These are phyloP conservation scores for Temnothorax nylanderi DNA, from an alignment of 1,140 invertebrate genomes.

Conservation along the genomic window DNA sequence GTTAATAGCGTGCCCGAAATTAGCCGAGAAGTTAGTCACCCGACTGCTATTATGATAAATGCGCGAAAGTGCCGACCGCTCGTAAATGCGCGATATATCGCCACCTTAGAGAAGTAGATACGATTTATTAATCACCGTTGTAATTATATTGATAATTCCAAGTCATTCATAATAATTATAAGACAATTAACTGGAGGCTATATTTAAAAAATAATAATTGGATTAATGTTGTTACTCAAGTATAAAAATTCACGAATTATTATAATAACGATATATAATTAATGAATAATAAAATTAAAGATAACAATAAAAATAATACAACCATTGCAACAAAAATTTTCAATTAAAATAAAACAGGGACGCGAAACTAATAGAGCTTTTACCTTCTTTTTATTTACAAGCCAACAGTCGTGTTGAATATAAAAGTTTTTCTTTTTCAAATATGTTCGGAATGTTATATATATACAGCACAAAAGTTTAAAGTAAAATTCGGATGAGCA, in stretches of 20 bases:
- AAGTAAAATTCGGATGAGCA: not conserved
- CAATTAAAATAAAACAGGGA: not conserved
- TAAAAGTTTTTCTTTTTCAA: not conserved
- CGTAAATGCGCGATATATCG: constrained; percentile 23
- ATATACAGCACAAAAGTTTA: not conserved
- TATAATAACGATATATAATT: not conserved
- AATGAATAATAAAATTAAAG: not conserved
- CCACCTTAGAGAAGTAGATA: not conserved
- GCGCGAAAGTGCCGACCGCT: constrained; percentile 18
- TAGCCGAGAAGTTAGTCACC: constrained; percentile 20
- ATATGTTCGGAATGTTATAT: not conserved
- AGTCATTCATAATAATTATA: not conserved
- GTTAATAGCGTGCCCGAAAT: constrained; percentile 18
- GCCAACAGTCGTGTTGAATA: not conserved
- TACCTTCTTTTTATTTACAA: not conserved
- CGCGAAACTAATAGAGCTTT: not conserved
- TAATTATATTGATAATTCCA: not conserved
- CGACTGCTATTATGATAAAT: constrained; percentile 45
- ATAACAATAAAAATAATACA: not conserved
- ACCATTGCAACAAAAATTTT: not conserved
- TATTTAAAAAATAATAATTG: not conserved
- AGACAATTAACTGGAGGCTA: not conserved
- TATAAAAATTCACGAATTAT: not conserved
- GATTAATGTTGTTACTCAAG: not conserved
- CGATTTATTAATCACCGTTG: constrained; percentile 15